Evolutionary conservation across 2,888 invertebrate species (phyloP), one percentile per base, ranked within the genome.

Genomic region (Zaprionus lineosus): DNA sequence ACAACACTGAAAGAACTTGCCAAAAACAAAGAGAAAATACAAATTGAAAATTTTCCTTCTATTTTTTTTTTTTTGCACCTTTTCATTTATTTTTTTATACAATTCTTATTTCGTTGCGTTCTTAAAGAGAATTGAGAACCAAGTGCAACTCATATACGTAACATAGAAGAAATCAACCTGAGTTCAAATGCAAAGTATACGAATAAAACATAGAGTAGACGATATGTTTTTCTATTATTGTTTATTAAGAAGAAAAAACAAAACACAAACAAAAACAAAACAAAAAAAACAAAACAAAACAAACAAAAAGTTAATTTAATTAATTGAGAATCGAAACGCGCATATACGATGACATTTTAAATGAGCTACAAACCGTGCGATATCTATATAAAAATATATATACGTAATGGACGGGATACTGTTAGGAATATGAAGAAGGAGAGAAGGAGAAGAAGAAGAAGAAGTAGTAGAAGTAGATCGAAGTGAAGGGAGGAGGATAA

Each of bases 181-280:
- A 89, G 90, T 90, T 90, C 90, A 90, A 90, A 90, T 89, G 85
- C 88, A 89, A 88, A 88, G 90, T 90, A 90, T 90, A 90, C 89
- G 89, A 89, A 87, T 78, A 83, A 84, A 77, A 77, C 72, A 70
- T 84, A 74, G 53, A 74, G 60, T 65, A 46, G 73, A 67, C 76
- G 65, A 70, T 68, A 81, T 72, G 64, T 74, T 67, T 74, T 68
- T 69, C 63, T 50, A 51, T 72, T 77, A 84, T 84, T 86, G 84
- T 84, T 81, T 76, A 74, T 53, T 65, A 53, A 34, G n/a, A n/a
- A n/a, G n/a, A 40, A 51, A 5, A 4, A 37, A 33, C 33, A 57
- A 63, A 48, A 58, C 48, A 26, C 68, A 68, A 57, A 67, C 61
- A 36, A 39, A 66, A 60, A 71, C 52, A 43, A 41, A 29, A 51